Evolutionary conservation across 2,113 vertebrate species (phyloP).

Genomic region (Montifringilla adamsi): DNA sequence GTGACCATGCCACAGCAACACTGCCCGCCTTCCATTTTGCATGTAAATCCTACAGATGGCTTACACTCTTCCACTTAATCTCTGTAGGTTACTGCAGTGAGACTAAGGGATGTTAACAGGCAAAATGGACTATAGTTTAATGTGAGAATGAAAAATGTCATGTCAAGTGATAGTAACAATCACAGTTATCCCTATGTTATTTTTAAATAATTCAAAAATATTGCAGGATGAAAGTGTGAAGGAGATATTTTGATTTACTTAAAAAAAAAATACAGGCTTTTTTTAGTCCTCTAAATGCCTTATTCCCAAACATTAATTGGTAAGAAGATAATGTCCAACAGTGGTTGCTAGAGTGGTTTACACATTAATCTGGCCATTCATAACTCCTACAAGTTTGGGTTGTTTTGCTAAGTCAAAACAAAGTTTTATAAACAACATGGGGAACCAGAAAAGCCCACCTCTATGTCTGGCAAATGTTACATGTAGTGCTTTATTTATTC

Average conservation of each 20-base stretch:
- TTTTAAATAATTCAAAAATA: neutral
- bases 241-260: neutral
- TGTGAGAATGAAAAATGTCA: neutral
- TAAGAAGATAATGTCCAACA: neutral
- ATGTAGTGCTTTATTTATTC: neutral
- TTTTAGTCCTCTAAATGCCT: neutral
- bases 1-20: accelerated
- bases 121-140: neutral
- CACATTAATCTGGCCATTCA: neutral
- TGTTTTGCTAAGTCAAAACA: neutral
- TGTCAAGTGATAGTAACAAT: neutral
- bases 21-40: neutral
- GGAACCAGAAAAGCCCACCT: neutral
- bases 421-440: neutral
- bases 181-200: neutral
- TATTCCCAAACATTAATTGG: neutral
- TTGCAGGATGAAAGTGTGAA: neutral
- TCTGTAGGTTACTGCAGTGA: neutral
- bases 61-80: neutral
- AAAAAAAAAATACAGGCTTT: neutral
- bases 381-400: neutral
- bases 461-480: neutral
- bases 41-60: neutral
- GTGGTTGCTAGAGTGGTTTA: neutral
- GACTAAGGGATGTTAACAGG: neutral